phyloP scores from a whole-genome alignment of 2,888 invertebrate species.

The Resseliella maxima region DNA sequence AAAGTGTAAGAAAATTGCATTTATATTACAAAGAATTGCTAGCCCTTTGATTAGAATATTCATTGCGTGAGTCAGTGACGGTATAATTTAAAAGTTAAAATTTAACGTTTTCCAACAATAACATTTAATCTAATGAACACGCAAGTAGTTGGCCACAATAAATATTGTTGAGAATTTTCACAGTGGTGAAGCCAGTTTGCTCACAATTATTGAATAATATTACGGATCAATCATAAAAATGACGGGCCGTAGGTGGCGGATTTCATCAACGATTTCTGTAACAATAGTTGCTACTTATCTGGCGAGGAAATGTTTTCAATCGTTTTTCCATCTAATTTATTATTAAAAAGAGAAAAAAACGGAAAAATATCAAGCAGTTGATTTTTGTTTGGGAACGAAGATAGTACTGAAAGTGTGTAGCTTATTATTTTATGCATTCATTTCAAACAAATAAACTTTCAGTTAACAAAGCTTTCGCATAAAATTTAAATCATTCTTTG shows the following conservation, averaged over 20 bases:
- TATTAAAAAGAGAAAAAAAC: neutral
- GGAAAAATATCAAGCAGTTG: neutral
- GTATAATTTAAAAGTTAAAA: neutral
- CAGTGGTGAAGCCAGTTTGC: neutral
- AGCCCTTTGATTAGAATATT: too few species aligned
- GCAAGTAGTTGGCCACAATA: neutral
- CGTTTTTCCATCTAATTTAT: neutral
- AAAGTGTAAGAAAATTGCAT: too few species aligned
- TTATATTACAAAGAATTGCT: too few species aligned
- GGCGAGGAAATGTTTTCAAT: neutral
- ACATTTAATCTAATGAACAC: neutral
- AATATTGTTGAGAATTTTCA: too few species aligned
- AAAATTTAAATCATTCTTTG: conserved; percentile 7
- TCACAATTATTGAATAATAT: neutral
- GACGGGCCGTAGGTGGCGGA: neutral
- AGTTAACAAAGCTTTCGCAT: neutral
- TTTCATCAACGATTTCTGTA: neutral
- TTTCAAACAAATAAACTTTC: neutral
- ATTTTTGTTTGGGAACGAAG: neutral
- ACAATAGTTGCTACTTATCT: neutral
- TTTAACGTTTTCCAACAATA: neutral
- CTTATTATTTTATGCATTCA: conserved; percentile 11
- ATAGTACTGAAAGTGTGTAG: neutral
- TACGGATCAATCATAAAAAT: neutral
- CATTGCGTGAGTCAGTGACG: too few species aligned